These are phyloP conservation scores for Phyllopteryx taeniolatus DNA, from an alignment of 2,113 vertebrate genomes.

Conservation along the genomic window DNA sequence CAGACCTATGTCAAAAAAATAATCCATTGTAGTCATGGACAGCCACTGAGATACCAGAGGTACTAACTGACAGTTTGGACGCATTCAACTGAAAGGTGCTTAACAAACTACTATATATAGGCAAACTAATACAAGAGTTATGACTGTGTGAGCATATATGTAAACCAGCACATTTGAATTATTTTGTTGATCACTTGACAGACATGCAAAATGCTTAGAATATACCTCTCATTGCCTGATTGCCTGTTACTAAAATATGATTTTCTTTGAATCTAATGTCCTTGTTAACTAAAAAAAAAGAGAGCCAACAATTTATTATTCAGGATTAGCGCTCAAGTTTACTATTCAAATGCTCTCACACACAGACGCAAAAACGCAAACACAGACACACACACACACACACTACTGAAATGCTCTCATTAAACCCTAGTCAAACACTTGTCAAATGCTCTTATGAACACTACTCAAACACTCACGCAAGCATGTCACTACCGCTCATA, in stretches of 20 bases:
- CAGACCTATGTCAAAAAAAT: slow-evolving; percentile 5
- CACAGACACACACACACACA: no score
- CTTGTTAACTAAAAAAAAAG: slow-evolving; percentile 38
- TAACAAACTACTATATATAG: not conserved
- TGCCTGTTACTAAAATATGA: slow-evolving; percentile 5
- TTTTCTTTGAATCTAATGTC: slow-evolving; percentile 32
- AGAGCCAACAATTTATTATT: not conserved
- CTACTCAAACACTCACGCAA: no score
- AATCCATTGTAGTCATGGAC: not conserved
- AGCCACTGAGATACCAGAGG: slow-evolving; percentile 1
- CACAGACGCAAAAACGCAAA: no score
- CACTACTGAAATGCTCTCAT: no score
- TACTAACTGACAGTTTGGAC: not conserved
- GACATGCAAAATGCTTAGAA: not conserved
- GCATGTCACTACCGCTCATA: no score
- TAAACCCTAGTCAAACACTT: no score
- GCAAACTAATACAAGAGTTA: not conserved
- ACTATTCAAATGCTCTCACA: no score
- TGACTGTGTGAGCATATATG: not conserved
- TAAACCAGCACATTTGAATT: not conserved
- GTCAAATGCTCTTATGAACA: no score
- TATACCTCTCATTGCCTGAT: not conserved
- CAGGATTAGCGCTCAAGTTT: no score
- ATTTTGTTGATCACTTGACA: not conserved
- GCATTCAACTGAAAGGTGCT: not conserved